These are phyloP conservation scores for Bungarus multicinctus DNA, from an alignment of 2,113 vertebrate genomes.

Conservation along the genomic window DNA sequence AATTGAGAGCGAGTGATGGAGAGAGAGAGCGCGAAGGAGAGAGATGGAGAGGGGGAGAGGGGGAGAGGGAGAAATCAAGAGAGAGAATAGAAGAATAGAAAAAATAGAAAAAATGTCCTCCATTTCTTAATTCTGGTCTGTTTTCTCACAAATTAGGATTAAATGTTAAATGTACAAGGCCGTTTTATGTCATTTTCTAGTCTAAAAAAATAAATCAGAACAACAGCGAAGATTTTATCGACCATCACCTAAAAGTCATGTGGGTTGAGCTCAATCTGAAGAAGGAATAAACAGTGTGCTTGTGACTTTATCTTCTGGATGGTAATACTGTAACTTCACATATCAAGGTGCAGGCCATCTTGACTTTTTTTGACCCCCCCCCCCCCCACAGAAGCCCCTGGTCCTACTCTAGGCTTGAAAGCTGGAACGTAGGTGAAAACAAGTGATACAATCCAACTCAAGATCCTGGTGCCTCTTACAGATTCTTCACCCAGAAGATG, in stretches of 20 bases:
- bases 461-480: background rate
- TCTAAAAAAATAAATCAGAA: background rate
- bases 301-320: background rate
- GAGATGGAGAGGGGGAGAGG: no score
- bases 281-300: background rate
- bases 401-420: background rate
- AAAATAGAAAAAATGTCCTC: background rate
- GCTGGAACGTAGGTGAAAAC: background rate
- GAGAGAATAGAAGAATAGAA: no score
- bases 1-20: no score
- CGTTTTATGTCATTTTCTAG: background rate
- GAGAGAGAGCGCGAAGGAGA: no score
- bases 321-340: background rate
- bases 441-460: background rate
- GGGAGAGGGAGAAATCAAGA: background rate
- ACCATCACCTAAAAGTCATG: background rate
- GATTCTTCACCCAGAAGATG: background rate
- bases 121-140: background rate
- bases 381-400: background rate
- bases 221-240: background rate
- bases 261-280: background rate
- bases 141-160: background rate
- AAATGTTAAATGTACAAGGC: background rate
- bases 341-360: background rate
- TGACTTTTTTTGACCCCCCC: background rate